Evolutionary conservation across 2,797 vertebrate genomes (phyloP), one percentile per base, ranked within the genome.

Genomic region (Gambusia yucatana): DNA sequence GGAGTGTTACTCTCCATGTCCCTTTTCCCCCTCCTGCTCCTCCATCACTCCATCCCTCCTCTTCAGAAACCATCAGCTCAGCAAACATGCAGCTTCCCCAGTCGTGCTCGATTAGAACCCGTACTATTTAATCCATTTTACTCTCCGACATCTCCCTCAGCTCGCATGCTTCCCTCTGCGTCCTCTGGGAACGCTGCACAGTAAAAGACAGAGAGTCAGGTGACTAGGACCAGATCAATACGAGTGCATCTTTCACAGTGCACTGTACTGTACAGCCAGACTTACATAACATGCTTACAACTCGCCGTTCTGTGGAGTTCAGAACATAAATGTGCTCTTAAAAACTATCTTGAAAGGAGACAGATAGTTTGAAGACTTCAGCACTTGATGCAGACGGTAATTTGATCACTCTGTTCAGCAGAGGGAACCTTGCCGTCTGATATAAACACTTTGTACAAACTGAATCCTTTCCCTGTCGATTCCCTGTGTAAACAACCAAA

Each of bases 141-240:
- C 74, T 63, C 61, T 73, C 69, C 55, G 25, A 39, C 70, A 52
- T 55, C 73, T 79, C 81, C 44, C 79, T 77, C 75, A 63, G 72
- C 72, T 67, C 41, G 69, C 11, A 52, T 72, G 83, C 7, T 43
- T 82, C 72, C 59, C 88, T 41, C 59, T 78, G 80, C 69, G 79
- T 84, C 73, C 75, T 20, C 85, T 75, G 73, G 69, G 82, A 85
- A 77, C 46, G 76, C 82, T 92, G 85, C 88, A 88, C 85, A 86
- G 87, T 84, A 87, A 93, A 88, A 93, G 85, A 90, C 86, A 82
- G 79, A 46, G 73, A 70, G 82, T 94, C 94, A 95, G 33, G 72
- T 94, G 93, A 94, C 86, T 22, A 78, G 84, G 88, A 78, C 74
- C 76, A 83, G 90, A 95, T 95, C 93, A 72, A 95, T 95, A 85